phyloP scores from a whole-genome alignment of 2,797 vertebrate genomes.

The Phoxinus dragarum region DNA sequence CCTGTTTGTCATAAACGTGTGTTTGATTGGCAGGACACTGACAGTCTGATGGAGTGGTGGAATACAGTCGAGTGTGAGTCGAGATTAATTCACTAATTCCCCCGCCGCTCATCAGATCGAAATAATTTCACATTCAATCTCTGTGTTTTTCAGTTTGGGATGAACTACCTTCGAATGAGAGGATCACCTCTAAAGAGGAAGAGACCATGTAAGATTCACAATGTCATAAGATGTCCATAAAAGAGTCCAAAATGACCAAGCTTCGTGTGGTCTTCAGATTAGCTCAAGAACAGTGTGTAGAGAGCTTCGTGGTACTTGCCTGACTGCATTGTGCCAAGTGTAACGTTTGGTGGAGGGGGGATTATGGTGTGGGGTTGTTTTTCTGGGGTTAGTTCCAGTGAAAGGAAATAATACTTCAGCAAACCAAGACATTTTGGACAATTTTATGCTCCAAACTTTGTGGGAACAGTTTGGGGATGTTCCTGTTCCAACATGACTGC shows the following conservation, averaged over 20 bases:
- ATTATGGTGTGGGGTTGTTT: too few species aligned
- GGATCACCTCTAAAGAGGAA: constrained; percentile 60
- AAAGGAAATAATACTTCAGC: too few species aligned
- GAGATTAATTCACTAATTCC: background rate
- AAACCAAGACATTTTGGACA: too few species aligned
- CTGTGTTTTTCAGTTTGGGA: constrained; percentile 76
- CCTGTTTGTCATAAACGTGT: background rate
- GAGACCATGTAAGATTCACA: constrained; percentile 70
- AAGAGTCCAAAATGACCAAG: background rate
- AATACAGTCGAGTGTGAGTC: constrained; percentile 80
- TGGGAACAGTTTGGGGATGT: too few species aligned
- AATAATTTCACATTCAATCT: background rate
- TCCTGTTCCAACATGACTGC: too few species aligned
- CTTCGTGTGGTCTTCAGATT: too few species aligned
- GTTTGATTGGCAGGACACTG: constrained; percentile 75
- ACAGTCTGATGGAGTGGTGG: constrained; percentile 84
- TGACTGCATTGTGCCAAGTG: too few species aligned
- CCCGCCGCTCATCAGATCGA: background rate
- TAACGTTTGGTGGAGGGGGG: too few species aligned
- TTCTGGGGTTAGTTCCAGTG: too few species aligned
- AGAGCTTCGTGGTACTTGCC: too few species aligned
- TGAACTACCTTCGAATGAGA: constrained; percentile 75
- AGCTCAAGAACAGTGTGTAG: too few species aligned
- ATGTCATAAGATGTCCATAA: background rate
- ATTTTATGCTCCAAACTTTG: too few species aligned